These are phyloP conservation scores for Pardalotus punctatus DNA, from an alignment of 2,113 vertebrate species.

Conservation along the genomic window DNA sequence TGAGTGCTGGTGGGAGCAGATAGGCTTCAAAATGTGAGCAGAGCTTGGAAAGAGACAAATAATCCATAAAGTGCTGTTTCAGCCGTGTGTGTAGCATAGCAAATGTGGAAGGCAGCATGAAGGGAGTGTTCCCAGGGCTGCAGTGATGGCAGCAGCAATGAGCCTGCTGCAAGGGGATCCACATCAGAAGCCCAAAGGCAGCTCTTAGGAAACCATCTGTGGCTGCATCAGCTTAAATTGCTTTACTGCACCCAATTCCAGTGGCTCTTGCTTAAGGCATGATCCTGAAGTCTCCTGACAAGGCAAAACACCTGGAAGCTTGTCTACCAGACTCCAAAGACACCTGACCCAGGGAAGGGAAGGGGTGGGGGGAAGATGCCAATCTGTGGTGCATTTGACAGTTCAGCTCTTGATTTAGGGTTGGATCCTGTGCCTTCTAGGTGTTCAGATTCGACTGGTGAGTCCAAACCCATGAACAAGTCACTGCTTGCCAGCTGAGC, in stretches of 20 bases:
- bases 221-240: not conserved
- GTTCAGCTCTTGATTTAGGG: not conserved
- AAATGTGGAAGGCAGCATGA: not conserved
- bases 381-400: not conserved
- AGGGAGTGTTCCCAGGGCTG: not conserved
- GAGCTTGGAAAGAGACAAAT: not conserved
- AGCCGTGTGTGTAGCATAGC: rapidly evolving
- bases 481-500: not conserved
- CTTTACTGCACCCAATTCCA: not conserved
- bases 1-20: not conserved
- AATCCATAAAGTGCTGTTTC: not conserved
- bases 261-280: not conserved
- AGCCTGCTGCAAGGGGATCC: not conserved
- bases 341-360: not conserved
- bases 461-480: not conserved
- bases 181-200: not conserved
- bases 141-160: rapidly evolving
- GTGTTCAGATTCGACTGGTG: not conserved
- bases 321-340: not conserved
- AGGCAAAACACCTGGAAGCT: not conserved
- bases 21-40: not conserved
- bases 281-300: not conserved
- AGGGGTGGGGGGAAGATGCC: not conserved
- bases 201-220: not conserved
- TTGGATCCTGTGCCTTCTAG: not conserved